These are phyloP conservation scores for Acleris laterana DNA, from an alignment of 2,888 invertebrate species.

Conservation along the genomic window DNA sequence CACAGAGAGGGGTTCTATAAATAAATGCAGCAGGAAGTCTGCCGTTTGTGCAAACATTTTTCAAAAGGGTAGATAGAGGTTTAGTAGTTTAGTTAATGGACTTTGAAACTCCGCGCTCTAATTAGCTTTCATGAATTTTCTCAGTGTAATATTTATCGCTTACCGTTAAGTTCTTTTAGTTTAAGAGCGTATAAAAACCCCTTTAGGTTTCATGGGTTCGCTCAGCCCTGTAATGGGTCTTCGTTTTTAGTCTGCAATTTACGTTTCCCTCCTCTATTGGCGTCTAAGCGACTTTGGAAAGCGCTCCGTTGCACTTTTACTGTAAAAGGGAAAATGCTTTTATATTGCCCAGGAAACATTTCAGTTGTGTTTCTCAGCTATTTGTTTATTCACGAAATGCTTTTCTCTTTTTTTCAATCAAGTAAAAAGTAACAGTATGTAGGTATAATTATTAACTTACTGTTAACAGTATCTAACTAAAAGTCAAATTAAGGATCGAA, in stretches of 20 bases:
- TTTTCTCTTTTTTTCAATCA: too few species aligned
- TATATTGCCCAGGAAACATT: too few species aligned
- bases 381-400: too few species aligned
- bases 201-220: conserved; percentile 21
- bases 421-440: too few species aligned
- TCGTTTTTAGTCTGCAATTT: conserved; percentile 30
- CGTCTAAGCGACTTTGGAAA: conserved; percentile 21
- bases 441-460: too few species aligned
- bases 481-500: too few species aligned
- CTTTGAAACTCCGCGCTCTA: conserved; percentile 55
- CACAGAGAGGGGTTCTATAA: conserved; percentile 35
- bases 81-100: conserved; percentile 62
- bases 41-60: conserved; percentile 49
- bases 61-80: conserved; percentile 43
- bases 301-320: conserved; percentile 14
- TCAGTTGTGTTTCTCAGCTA: too few species aligned
- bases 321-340: conserved; percentile 5
- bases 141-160: conserved; percentile 32
- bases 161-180: conserved; percentile 7
- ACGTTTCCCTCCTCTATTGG: conserved; percentile 25
- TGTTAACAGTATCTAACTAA: too few species aligned
- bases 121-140: conserved; percentile 56
- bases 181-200: conserved; percentile 10
- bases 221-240: conserved; percentile 23
- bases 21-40: conserved; percentile 20